Conservation (phyloP, 35 echinoderm and acorn worm species). For the Apostichopus japonicus region DNA sequence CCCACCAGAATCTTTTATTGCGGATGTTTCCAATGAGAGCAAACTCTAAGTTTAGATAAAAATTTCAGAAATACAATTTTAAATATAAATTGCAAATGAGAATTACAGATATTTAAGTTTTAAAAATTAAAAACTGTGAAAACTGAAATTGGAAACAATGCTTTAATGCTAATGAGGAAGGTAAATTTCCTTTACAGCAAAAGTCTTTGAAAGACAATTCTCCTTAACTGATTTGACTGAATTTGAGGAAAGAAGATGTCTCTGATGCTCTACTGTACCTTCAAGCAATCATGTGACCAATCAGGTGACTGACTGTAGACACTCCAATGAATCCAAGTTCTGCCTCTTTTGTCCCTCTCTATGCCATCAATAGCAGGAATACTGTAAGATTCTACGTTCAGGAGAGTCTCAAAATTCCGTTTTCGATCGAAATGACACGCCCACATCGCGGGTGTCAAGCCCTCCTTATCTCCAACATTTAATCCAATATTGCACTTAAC, state of each 20-base stretch:
- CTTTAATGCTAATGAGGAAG: too few species aligned
- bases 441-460: slow-evolving; percentile 95
- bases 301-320: slow-evolving; percentile 51
- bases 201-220: too few species aligned
- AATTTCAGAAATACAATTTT: too few species aligned
- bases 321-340: slow-evolving; percentile 96
- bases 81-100: too few species aligned
- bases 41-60: slow-evolving; percentile 66
- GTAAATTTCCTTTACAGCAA: too few species aligned
- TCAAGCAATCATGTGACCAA: slow-evolving; percentile 50
- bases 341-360: slow-evolving; percentile 77
- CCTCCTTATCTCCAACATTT: slow-evolving; percentile 72
- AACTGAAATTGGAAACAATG: too few species aligned
- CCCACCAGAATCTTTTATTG: slow-evolving; percentile 80
- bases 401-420: slow-evolving; percentile 76
- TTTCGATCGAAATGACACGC: slow-evolving; percentile 85
- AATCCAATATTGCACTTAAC: slow-evolving; percentile 71
- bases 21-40: slow-evolving; percentile 80
- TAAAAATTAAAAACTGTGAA: too few species aligned
- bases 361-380: slow-evolving; percentile 85
- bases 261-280: background rate
- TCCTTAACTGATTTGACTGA: too few species aligned
- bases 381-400: slow-evolving; percentile 44
- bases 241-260: too few species aligned
- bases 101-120: too few species aligned